Base-by-base conservation (phyloP, 1,140 invertebrate genomes). In the Tribolium madens region DNA sequence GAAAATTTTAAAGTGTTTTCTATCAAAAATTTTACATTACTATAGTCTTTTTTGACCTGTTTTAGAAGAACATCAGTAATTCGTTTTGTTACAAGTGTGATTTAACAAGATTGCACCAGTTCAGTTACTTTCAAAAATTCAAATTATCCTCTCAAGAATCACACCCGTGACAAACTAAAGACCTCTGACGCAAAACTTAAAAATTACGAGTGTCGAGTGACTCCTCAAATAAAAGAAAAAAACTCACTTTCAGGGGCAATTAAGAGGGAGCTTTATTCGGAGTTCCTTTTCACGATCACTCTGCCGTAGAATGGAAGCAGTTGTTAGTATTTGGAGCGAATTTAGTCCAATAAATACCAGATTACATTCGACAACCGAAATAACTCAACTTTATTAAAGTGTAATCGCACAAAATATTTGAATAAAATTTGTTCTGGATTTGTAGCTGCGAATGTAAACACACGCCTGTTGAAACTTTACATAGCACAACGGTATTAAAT, bases 221-320 rank as follows among this genome's bases (percentile, higher is more conserved):
- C 26, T 64, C 1, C 26, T 64, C 21, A 31, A 64, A 64, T 26
- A 12, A 64, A 64, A 14, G 26, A 36, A 64, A 60, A 60, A 64
- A 64, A 64, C 26, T 64, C 57, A 64, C 57, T 64, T 64, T 64
- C 21, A 64, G 26, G 26, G 57, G 26, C 57, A 64, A 64, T 64
- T 64, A 64, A 26, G 57, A 64, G 36, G 57, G 33, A 10, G 57
- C 57, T 64, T 26, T 64, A 64, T 64, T 64, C 12, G 57, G 57
- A 64, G 57, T 64, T 33, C 36, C 57, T 64, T 64, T 64, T 64
- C 57, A 33, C 31, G 57, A 64, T 64, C 57, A 64, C 26, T 64
- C 2, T 64, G 12, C 26, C 57, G 57, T 64, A 33, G 57, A 14
- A 64, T 64, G 26, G 57, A 9, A 64, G 57, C 26, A 64, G 26